These are phyloP conservation scores for Strongylocentrotus purpuratus DNA, from an alignment of 35 echinoderm and acorn worm genomes.

Conservation along the genomic window DNA sequence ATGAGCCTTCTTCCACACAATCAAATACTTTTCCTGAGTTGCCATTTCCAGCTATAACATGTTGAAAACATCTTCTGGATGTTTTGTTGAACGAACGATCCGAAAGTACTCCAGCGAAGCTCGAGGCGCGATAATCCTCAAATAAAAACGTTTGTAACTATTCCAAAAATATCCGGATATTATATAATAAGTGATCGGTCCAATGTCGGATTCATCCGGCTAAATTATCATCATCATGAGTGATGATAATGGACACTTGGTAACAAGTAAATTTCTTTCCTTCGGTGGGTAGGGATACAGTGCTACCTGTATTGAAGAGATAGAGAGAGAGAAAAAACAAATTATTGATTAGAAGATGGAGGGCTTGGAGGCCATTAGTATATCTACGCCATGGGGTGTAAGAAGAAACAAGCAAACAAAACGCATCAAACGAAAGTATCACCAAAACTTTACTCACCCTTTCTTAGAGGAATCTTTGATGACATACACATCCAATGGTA, in stretches of 20 bases:
- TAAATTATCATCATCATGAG: not conserved
- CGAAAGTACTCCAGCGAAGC: not conserved
- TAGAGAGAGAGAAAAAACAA: not conserved
- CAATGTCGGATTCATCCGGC: not conserved
- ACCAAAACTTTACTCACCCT: not conserved
- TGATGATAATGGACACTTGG: not conserved
- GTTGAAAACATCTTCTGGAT: slow-evolving; percentile 9
- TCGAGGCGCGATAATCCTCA: not conserved
- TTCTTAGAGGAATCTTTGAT: not conserved
- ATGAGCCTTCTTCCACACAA: slow-evolving; percentile 36
- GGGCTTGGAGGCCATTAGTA: not conserved
- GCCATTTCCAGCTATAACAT: slow-evolving; percentile 20
- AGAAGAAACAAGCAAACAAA: not conserved
- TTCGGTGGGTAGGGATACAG: not conserved
- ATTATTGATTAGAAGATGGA: not conserved
- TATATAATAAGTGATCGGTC: not conserved
- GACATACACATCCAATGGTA: not conserved
- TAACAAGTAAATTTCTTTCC: not conserved
- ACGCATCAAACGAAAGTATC: not conserved
- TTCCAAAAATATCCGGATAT: not conserved
- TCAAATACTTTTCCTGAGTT: slow-evolving; percentile 19
- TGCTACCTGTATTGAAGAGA: not conserved
- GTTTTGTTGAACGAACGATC: not conserved
- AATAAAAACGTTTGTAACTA: not conserved
- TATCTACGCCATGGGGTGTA: not conserved